Base-by-base conservation (phyloP, 2,797 vertebrate genomes). In the Masticophis lateralis region DNA sequence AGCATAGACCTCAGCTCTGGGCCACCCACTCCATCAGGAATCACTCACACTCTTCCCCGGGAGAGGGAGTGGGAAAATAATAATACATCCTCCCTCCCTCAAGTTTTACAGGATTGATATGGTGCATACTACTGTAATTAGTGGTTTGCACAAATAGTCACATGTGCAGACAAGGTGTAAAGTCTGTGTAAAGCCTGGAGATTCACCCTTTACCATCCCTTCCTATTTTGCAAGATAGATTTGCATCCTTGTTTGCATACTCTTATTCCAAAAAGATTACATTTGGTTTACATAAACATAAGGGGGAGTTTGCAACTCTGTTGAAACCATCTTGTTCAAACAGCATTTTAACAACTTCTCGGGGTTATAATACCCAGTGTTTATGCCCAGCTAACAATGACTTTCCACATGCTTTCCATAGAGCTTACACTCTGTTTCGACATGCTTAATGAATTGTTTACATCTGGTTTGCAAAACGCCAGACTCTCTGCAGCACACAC, bases 131-230 rank as follows among this genome's bases (percentile, higher is more conserved):
- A 59, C 5, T 59, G 57, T 59, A 61, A 88, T 90, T 43, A n/a
- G 63, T 83, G 63, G 83, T 86, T 94, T 87, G 93, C 89, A 88
- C 56, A 88, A 90, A 51, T 83, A 93, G 63, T 86, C 59, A 56
- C 90, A 89, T 79, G 59, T 93, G 93, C 90, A 93, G 90, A 93
- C 90, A 93, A 93, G 69, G 93, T 91, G 93, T 91, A 91, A 91
- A 93, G 13, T 93, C 93, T 91, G 59, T 56, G 93, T 86, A 91
- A 93, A 91, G 90, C 69, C 59, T 89, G 90, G 25, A 91, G 87
- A 18, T 55, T 28, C 28, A 25, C 63, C 27, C 11, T 83, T 51
- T 0, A 27, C 12, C 2, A 22, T 25, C 66, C 12, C 9, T 12
- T 91, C 56, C 55, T 28, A 56, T 27, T 20, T 60, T 87, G 87